Evolutionary conservation across 2,888 invertebrate genomes (phyloP).

Genomic region (Tinea pellionella): DNA sequence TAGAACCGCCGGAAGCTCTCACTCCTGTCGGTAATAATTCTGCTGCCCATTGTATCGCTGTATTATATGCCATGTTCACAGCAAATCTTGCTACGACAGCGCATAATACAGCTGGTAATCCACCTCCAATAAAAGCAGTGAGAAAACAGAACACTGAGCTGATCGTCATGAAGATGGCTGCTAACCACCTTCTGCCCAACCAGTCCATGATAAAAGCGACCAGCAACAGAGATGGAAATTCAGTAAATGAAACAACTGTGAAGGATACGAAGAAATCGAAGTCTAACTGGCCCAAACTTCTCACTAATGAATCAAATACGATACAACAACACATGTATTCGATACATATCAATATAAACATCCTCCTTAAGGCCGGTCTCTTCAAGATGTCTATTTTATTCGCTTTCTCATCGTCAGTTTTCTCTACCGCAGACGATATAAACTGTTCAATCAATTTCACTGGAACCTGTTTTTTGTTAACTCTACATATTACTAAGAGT

Average conservation of each 20-base stretch:
- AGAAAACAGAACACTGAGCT: slow-evolving; percentile 33
- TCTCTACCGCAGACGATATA: slow-evolving; percentile 21
- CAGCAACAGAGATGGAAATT: slow-evolving; percentile 40
- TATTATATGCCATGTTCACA: slow-evolving; percentile 38
- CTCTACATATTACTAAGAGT: slow-evolving; percentile 30
- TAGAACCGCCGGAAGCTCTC: slow-evolving; percentile 37
- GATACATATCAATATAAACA: slow-evolving; percentile 36
- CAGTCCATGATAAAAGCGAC: slow-evolving; percentile 39
- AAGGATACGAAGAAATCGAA: slow-evolving; percentile 49
- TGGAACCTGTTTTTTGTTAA: slow-evolving; percentile 37
- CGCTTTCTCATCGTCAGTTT: slow-evolving; percentile 21
- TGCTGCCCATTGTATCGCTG: slow-evolving; percentile 41
- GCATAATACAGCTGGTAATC: slow-evolving; percentile 36
- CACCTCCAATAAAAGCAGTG: slow-evolving; percentile 32
- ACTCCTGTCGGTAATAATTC: slow-evolving; percentile 46
- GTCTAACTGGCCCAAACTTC: slow-evolving; percentile 35
- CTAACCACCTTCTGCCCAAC: slow-evolving; percentile 38
- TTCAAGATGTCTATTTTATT: slow-evolving; percentile 32
- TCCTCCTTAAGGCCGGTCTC: slow-evolving; percentile 30
- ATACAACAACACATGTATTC: slow-evolving; percentile 34
- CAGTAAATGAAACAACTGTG: slow-evolving; percentile 41
- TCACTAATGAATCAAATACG: slow-evolving; percentile 41
- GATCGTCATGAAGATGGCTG: slow-evolving; percentile 24
- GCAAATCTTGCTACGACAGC: slow-evolving; percentile 43
- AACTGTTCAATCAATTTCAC: slow-evolving; percentile 33